Percentiles rank a stretch among this genome's conserved stretches.
phyloP scores from a whole-genome alignment of 1,140 invertebrate species.

The Anastrepha obliqua region DNA sequence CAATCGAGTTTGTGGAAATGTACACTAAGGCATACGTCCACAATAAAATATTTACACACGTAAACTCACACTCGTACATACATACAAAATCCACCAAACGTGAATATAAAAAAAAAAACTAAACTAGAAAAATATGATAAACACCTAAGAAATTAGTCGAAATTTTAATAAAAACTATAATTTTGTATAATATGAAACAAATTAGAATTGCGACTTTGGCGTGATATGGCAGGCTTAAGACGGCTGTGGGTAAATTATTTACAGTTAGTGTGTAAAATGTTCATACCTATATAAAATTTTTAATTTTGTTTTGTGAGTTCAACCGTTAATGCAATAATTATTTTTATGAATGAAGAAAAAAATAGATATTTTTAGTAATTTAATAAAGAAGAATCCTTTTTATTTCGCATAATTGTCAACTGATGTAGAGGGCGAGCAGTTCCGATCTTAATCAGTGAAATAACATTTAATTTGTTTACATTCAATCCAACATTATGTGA shows the following conservation, averaged over 20 bases:
- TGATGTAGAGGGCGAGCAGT: too few relatives aligned
- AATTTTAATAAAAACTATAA: constrained; percentile 46
- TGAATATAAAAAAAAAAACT: constrained; percentile 42
- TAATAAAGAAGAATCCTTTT: background rate
- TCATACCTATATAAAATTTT: constrained; percentile 28
- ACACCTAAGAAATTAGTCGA: constrained; percentile 20
- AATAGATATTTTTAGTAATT: constrained; percentile 37
- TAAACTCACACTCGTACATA: background rate
- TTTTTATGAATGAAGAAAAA: background rate
- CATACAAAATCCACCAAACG: background rate
- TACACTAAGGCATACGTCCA: background rate
- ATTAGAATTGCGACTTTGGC: background rate
- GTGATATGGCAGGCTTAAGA: background rate
- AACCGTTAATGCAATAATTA: background rate
- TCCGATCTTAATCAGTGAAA: too few relatives aligned
- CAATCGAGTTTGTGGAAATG: background rate
- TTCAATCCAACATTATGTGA: too few relatives aligned
- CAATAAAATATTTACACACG: background rate
- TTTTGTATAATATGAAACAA: constrained; percentile 57
- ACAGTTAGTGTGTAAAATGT: constrained; percentile 5
- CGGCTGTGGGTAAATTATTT: constrained; percentile 34
- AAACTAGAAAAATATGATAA: constrained; percentile 49
- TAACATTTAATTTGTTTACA: too few relatives aligned
- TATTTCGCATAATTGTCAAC: background rate
- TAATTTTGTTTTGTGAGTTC: background rate